Evolutionary conservation across 2,888 invertebrate genomes (phyloP).

Genomic region (Eupelmus urozonus): DNA sequence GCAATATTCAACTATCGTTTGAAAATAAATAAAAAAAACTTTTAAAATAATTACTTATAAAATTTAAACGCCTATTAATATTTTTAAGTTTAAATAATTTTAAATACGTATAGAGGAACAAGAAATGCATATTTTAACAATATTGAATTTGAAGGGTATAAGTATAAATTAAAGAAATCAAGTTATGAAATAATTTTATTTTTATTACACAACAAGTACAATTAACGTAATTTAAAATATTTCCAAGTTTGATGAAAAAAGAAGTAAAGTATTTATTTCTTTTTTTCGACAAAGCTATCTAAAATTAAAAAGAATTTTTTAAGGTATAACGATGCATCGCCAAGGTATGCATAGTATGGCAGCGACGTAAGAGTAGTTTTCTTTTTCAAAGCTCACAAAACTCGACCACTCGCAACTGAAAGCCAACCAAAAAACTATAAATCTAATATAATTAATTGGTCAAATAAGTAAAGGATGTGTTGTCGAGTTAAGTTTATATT

Average conservation of each 20-base stretch:
- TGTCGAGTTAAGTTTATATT: slow-evolving; percentile 49
- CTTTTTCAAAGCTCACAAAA: slow-evolving; percentile 38
- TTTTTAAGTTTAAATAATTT: too few relatives aligned
- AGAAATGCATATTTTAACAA: too few relatives aligned
- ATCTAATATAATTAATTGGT: slow-evolving; percentile 49
- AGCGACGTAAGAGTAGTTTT: slow-evolving; percentile 66
- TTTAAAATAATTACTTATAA: too few relatives aligned
- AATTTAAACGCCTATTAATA: too few relatives aligned
- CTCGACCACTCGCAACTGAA: slow-evolving; percentile 44
- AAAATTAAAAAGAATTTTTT: slow-evolving; percentile 59
- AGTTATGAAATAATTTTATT: slow-evolving; percentile 61
- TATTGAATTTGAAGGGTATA: neutral
- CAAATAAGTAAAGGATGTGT: slow-evolving; percentile 42
- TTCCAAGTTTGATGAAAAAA: slow-evolving; percentile 62
- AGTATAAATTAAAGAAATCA: slow-evolving; percentile 34
- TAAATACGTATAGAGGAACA: too few relatives aligned
- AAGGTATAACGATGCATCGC: slow-evolving; percentile 60
- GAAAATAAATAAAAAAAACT: too few relatives aligned
- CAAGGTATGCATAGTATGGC: slow-evolving; percentile 70
- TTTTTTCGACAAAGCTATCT: slow-evolving; percentile 55
- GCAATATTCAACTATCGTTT: too few relatives aligned
- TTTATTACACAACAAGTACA: slow-evolving; percentile 61
- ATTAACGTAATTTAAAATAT: slow-evolving; percentile 61
- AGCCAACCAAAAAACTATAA: slow-evolving; percentile 46
- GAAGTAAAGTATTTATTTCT: slow-evolving; percentile 62